These are phyloP conservation scores for Plectus sambesii DNA, from an alignment of 1,140 invertebrate species.

Conservation along the genomic window DNA sequence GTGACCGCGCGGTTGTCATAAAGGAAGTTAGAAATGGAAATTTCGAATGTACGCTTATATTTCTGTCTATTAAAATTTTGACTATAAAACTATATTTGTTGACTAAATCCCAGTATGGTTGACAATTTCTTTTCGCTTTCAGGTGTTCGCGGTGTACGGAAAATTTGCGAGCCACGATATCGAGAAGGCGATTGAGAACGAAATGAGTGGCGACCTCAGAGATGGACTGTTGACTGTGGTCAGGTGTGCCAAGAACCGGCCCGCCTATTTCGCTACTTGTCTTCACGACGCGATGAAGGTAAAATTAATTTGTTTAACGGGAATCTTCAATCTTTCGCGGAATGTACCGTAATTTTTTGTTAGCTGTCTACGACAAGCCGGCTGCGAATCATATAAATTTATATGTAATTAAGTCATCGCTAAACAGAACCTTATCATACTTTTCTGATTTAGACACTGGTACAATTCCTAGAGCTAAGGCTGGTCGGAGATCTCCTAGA, in stretches of 20 bases:
- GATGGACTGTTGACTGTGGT: slow-evolving; percentile 73
- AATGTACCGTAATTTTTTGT: no score
- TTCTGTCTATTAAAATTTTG: no score
- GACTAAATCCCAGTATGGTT: no score
- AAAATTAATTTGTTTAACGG: no score
- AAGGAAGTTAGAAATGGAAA: no score
- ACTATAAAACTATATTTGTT: no score
- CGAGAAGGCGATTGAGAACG: slow-evolving; percentile 68
- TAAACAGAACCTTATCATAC: neutral
- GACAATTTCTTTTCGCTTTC: no score
- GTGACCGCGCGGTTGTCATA: no score
- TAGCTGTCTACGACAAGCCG: neutral
- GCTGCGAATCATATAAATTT: neutral
- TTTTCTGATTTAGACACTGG: neutral
- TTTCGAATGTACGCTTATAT: no score
- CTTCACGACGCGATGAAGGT: slow-evolving; percentile 75
- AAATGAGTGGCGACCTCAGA: slow-evolving; percentile 73
- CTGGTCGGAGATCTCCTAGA: no score
- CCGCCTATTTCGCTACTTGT: slow-evolving; percentile 80
- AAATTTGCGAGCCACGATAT: slow-evolving; percentile 61
- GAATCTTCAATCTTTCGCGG: no score
- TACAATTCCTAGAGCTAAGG: no score
- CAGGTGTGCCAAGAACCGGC: slow-evolving; percentile 75
- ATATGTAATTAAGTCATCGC: neutral
- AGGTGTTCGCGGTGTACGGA: slow-evolving; percentile 61